Evolutionary conservation across 1,140 invertebrate genomes (phyloP), one percentile per base, ranked within the genome.

Genomic region (Plectrocnemia conspersa): DNA sequence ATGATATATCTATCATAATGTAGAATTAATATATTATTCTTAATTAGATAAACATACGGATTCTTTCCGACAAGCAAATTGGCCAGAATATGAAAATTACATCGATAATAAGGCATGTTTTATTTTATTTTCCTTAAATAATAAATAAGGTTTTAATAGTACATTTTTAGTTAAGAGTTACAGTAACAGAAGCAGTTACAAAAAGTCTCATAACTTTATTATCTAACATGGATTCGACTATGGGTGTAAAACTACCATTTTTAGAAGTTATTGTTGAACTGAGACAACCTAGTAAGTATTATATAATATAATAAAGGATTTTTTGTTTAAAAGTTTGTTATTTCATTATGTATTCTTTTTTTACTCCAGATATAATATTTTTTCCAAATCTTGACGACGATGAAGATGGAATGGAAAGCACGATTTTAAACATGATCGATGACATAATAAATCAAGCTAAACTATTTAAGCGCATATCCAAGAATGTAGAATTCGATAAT

Each of bases 371-470:
- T 58, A 71, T 76, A 45, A 66, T 65, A 52, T 76, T 76, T 54
- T 64, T 66, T 21, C 74, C 74, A 2, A 70, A 72, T 0, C 36
- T 76, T 48, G 70, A 75, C 15, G 33, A 68, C 16, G 71, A 70
- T 11, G 52, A 63, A n/a, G 66, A 58, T 52, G 70, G 72, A 0
- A 53, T 76, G 1, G 68, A 72, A 47, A 65, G 67, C 32, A 69
- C 69, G 3, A 40, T 76, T 15, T 61, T 53, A 22, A 66, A 71
- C 61, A 74, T 76, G 74, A 72, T 76, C 65, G 70, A 74, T 50
- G 72, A 76, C 40, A 73, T 73, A 65, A 71, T 73, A 44, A 49
- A 72, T 15, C 72, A 74, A 61, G 70, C 70, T 0, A 70, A 71
- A 15, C 54, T 73, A 9, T 76, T 74, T 33, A 66, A 67, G 4